Evolutionary conservation across 2,797 vertebrate species (phyloP).

Genomic region (Danio albolineatus): DNA sequence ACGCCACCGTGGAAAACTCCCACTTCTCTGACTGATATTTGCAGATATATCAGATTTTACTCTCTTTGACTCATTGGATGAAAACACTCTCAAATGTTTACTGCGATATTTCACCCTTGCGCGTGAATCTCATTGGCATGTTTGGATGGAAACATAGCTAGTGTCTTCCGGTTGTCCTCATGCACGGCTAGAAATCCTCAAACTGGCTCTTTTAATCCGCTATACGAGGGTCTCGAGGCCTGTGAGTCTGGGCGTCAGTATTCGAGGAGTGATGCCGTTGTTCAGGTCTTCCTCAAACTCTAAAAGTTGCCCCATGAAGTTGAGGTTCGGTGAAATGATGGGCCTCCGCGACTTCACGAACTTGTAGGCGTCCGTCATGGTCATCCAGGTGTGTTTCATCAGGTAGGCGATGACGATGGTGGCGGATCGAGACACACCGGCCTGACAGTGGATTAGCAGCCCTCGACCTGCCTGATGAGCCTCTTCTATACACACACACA

Average conservation of each 20-base stretch:
- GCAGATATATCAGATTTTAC: too few relatives aligned
- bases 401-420: constrained; percentile 98
- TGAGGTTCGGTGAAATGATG: constrained; percentile 99
- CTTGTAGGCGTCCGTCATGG: constrained; percentile 99
- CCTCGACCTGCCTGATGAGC: constrained; percentile 94
- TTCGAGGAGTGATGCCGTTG: constrained; percentile 93
- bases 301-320: constrained; percentile 99
- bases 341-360: constrained; percentile 97
- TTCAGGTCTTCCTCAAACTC: constrained; percentile 99
- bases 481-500: constrained; percentile 85
- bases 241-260: constrained; percentile 94
- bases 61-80: too few relatives aligned
- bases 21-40: too few relatives aligned
- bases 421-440: constrained; percentile 96
- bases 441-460: constrained; percentile 99
- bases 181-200: too few relatives aligned
- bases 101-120: too few relatives aligned
- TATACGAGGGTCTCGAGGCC: constrained; percentile 95
- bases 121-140: too few relatives aligned
- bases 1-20: too few relatives aligned
- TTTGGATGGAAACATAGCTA: too few relatives aligned
- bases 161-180: too few relatives aligned
- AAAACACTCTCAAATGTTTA: too few relatives aligned
- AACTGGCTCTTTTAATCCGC: constrained; percentile 12
- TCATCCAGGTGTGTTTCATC: constrained; percentile 99